Conservation (phyloP, 2,113 vertebrate species). For the Shinisaurus crocodilurus region DNA sequence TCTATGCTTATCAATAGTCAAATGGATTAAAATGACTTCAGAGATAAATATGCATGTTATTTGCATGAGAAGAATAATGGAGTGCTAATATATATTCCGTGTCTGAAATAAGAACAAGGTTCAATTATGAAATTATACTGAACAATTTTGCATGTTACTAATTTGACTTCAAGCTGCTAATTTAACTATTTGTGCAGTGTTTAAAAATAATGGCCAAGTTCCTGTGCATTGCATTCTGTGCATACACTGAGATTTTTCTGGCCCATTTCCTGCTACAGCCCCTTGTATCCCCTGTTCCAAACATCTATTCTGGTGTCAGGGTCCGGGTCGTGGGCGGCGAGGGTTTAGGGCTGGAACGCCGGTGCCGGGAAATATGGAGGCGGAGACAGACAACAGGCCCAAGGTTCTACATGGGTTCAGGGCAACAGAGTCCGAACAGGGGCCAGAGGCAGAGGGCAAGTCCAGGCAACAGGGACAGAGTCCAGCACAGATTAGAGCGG, state of each 20-base stretch:
- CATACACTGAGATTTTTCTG: background rate
- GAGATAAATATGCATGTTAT: constrained; percentile 29
- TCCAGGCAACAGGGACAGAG: too few relatives aligned
- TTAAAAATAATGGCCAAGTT: background rate
- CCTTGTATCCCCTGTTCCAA: background rate
- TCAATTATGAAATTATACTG: constrained; percentile 33
- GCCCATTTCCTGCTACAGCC: background rate
- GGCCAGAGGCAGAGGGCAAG: too few relatives aligned
- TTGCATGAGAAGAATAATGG: background rate
- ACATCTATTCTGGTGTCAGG: too few relatives aligned
- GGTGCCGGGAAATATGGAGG: too few relatives aligned
- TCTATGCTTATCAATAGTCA: constrained; percentile 46
- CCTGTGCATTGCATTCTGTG: background rate
- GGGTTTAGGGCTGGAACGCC: too few relatives aligned
- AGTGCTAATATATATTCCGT: background rate
- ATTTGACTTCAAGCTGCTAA: constrained; percentile 29
- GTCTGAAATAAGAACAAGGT: constrained; percentile 22
- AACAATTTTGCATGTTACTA: constrained; percentile 23
- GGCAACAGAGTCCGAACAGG: too few relatives aligned
- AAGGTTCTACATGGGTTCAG: too few relatives aligned
- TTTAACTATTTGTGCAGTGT: constrained; percentile 5
- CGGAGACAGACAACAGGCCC: too few relatives aligned
- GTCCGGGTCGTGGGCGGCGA: too few relatives aligned
- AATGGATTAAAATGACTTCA: constrained; percentile 27
- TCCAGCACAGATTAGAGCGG: too few relatives aligned